phyloP scores from a whole-genome alignment of 2,113 vertebrate genomes.

The Thunnus maccoyii region DNA sequence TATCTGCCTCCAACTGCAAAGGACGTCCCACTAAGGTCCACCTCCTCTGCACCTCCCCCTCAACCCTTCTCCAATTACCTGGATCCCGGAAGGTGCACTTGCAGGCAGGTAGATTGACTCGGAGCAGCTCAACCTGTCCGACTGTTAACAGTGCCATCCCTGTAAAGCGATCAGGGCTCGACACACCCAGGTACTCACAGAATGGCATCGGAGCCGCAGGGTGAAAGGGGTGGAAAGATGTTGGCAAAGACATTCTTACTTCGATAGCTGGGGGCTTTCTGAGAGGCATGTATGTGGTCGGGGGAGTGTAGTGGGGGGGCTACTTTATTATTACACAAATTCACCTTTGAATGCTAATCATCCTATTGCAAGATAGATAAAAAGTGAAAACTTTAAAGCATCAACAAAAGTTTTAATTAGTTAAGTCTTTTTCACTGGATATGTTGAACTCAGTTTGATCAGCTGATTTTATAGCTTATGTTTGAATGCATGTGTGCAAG shows the following conservation, averaged over 20 bases:
- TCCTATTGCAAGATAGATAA: neutral
- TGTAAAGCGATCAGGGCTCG: constrained; percentile 59
- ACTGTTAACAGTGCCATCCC: constrained; percentile 65
- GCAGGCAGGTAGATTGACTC: constrained; percentile 36
- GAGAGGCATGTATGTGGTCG: neutral
- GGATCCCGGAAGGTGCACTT: constrained; percentile 33
- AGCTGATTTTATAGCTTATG: neutral
- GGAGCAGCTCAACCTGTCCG: constrained; percentile 63
- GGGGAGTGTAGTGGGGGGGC: neutral
- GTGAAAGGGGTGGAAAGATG: constrained; percentile 31
- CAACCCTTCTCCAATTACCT: constrained; percentile 51
- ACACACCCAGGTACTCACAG: constrained; percentile 72
- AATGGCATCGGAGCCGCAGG: constrained; percentile 33
- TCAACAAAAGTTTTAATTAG: neutral
- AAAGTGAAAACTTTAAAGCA: neutral
- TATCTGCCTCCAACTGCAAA: constrained; percentile 60
- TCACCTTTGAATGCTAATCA: neutral
- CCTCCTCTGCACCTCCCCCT: constrained; percentile 46
- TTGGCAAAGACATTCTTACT: constrained; percentile 21
- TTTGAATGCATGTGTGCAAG: neutral
- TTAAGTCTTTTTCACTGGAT: neutral
- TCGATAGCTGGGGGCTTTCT: constrained; percentile 18
- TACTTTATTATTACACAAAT: neutral
- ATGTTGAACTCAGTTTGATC: neutral
- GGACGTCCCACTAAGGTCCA: constrained; percentile 53